These are phyloP conservation scores for Trissolcus basalis DNA, from an alignment of 1,140 invertebrate genomes.

Conservation along the genomic window DNA sequence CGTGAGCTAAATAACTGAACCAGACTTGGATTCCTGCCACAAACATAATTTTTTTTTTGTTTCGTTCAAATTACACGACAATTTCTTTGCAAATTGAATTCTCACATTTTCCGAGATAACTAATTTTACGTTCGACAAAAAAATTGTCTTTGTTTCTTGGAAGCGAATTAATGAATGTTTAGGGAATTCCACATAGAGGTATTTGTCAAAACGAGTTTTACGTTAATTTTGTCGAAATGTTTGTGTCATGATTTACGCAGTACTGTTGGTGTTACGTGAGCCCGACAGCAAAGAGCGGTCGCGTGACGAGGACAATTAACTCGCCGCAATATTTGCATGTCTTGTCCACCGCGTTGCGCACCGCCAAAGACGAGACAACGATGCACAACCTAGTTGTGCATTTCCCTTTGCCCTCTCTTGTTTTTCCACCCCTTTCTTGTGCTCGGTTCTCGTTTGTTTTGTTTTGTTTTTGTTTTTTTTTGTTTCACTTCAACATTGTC, in stretches of 20 bases:
- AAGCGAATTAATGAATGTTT: background rate
- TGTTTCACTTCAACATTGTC: background rate
- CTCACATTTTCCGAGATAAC: no score
- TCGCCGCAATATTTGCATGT: slow-evolving; percentile 62
- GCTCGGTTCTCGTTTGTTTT: slow-evolving; percentile 4
- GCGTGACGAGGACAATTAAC: slow-evolving; percentile 66
- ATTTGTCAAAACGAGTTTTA: slow-evolving; percentile 15
- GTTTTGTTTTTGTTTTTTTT: background rate
- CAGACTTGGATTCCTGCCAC: no score
- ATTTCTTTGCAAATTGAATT: no score
- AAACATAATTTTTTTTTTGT: no score
- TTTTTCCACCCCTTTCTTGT: slow-evolving; percentile 27
- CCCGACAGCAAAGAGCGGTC: slow-evolving; percentile 54
- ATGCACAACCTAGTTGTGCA: slow-evolving; percentile 48
- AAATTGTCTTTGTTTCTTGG: no score
- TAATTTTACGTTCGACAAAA: no score
- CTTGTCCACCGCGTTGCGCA: slow-evolving; percentile 56
- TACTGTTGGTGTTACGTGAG: slow-evolving; percentile 44
- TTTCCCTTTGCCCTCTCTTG: slow-evolving; percentile 38
- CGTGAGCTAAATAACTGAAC: no score
- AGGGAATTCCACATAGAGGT: background rate
- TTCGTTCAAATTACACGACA: no score
- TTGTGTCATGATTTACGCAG: slow-evolving; percentile 46
- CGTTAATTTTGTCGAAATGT: slow-evolving; percentile 35
- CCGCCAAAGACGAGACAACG: slow-evolving; percentile 53